These are phyloP conservation scores for Physella acuta DNA, from an alignment of 1,140 invertebrate genomes.

Conservation along the genomic window DNA sequence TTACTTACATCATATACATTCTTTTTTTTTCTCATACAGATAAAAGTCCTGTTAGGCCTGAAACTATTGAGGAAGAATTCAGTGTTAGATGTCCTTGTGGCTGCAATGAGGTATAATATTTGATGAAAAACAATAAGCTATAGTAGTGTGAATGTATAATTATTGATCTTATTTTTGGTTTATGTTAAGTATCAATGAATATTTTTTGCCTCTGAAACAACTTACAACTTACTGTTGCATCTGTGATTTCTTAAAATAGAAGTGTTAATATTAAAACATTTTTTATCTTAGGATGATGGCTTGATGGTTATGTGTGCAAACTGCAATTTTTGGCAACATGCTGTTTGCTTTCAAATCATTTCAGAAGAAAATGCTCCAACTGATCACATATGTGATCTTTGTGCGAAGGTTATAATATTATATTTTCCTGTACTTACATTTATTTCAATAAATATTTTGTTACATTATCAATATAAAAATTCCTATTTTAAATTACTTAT, in stretches of 20 bases:
- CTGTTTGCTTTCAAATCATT: constrained; percentile 52
- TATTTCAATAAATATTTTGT: too few species aligned
- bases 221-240: background rate
- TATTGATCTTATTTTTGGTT: background rate
- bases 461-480: too few species aligned
- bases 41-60: background rate
- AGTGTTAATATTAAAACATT: constrained; percentile 10
- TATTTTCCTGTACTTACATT: too few species aligned
- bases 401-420: constrained; percentile 55
- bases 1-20: background rate
- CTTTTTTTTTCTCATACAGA: background rate
- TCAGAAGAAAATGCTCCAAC: constrained; percentile 50
- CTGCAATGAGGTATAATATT: constrained; percentile 51
- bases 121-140: too few species aligned
- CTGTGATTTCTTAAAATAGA: background rate
- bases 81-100: constrained; percentile 56
- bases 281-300: constrained; percentile 52
- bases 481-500: too few species aligned
- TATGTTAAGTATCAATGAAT: background rate
- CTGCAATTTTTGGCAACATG: constrained; percentile 59
- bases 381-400: constrained; percentile 55
- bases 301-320: constrained; percentile 57
- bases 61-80: constrained; percentile 32
- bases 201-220: background rate
- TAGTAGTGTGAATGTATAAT: constrained; percentile 7